Base-by-base conservation (phyloP, 2,888 invertebrate genomes). In the Ptychoptera contaminata region DNA sequence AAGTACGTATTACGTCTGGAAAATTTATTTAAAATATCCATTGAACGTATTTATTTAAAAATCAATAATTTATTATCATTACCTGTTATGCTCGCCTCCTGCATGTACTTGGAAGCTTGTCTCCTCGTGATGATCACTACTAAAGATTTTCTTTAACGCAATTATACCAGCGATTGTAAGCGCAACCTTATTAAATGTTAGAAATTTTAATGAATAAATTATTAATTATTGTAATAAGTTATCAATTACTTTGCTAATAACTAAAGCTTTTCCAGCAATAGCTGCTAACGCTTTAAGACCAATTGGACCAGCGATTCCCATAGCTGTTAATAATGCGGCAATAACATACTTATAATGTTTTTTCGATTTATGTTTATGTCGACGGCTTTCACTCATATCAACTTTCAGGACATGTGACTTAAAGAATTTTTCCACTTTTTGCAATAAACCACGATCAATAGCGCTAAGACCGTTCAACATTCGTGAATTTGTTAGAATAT, bases 81-180 rank as follows among this genome's bases (percentile, higher is more conserved):
- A 63, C 76, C 76, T 73, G 64, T 76, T 76, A 60, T 76, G 76
- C 34, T 67, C 64, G 54, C 76, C 75, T 58, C 73, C 72, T 50
- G 79, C 76, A 55, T 79, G 78, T 42, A 81, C 79, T 61, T 79
- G 78, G 66, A 79, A 74, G 51, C 76, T 73, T 39, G 74, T 71
- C 58, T 76, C 75, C 49, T 74, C 74, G 48, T 74, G 69, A 49
- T 71, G 65, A 51, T 79, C 77, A 50, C 77, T 76, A 48, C 78
- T 75, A 66, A 80, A 79, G 51, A 82, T 68, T 60, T 81, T 80
- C 67, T 79, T 81, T 52, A 81, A 62, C 16, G 76, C 79, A 53
- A 81, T 77, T 47, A 80, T 77, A 44, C 79, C 76, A 48, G 80
- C 77, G 53, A 82, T 79, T 48, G 81, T 77, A 46, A 82, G 62